Percentiles rank a stretch among this genome's conserved stretches.
Evolutionary conservation across 2,113 vertebrate genomes (phyloP).

Genomic region (Mionectes macconnelli): DNA sequence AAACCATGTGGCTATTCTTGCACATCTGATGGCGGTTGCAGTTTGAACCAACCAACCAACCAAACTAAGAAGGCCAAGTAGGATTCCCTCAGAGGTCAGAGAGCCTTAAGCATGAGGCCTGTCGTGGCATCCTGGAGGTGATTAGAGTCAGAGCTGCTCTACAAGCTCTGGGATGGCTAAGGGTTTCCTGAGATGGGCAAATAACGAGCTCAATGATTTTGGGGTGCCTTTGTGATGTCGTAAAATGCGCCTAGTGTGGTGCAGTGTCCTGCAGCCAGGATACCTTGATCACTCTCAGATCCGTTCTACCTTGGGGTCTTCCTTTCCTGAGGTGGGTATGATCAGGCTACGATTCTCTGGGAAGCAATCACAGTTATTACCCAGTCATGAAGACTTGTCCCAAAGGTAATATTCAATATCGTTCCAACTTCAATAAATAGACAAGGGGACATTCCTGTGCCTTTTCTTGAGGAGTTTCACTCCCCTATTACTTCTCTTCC

Average conservation of each 20-base stretch:
- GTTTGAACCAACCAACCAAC: neutral
- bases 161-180: neutral
- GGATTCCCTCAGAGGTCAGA: neutral
- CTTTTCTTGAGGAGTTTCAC: neutral
- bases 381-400: neutral
- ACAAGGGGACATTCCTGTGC: neutral
- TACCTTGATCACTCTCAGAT: rapidly evolving
- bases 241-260: neutral
- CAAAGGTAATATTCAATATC: neutral
- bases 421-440: neutral
- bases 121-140: neutral
- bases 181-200: neutral
- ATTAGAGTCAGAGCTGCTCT: neutral
- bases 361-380: neutral
- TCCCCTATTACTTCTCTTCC: neutral
- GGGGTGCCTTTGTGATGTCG: neutral
- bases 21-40: rapidly evolving
- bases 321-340: neutral
- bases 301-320: rapidly evolving
- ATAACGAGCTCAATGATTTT: neutral
- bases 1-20: neutral
- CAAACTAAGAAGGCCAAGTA: neutral
- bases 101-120: neutral
- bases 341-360: neutral
- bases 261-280: neutral